Conservation (phyloP, 2,113 vertebrate species). For the Scalopus aquaticus region DNA sequence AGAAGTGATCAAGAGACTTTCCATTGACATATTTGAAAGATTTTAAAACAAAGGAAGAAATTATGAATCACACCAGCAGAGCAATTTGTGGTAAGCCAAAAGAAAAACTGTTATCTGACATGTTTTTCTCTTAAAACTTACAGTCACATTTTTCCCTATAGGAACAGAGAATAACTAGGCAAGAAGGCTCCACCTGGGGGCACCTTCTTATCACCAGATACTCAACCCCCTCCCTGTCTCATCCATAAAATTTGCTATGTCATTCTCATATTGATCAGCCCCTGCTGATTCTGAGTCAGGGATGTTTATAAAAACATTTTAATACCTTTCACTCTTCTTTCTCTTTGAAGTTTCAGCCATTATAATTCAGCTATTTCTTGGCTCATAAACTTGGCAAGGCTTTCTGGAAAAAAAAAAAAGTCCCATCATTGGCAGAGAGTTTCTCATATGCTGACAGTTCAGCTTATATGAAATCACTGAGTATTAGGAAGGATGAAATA, state of each 20-base stretch:
- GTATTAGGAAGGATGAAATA: slow-evolving; percentile 31
- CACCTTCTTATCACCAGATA: slow-evolving; percentile 20
- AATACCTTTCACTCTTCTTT: slow-evolving; percentile 49
- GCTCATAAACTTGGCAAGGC: slow-evolving; percentile 74
- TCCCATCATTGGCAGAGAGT: background rate
- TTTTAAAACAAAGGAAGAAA: background rate
- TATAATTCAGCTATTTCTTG: slow-evolving; percentile 68
- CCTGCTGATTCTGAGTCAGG: slow-evolving; percentile 59
- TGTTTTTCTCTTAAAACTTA: background rate
- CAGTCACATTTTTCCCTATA: background rate
- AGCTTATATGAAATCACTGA: slow-evolving; percentile 50
- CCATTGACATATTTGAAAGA: background rate
- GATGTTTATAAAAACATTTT: slow-evolving; percentile 58
- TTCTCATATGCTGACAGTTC: slow-evolving; percentile 42
- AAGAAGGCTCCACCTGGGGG: background rate
- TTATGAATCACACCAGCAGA: background rate
- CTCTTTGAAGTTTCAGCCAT: slow-evolving; percentile 68
- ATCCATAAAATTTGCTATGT: background rate
- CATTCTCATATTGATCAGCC: slow-evolving; percentile 17
- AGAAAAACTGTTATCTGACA: background rate
- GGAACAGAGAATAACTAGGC: background rate
- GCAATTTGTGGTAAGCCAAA: background rate
- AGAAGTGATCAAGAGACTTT: background rate
- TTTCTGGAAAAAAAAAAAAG: background rate
- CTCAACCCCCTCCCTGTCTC: background rate